These are phyloP conservation scores for Drosophila sp. DNA, from an alignment of 1,140 invertebrate genomes.

Conservation along the genomic window DNA sequence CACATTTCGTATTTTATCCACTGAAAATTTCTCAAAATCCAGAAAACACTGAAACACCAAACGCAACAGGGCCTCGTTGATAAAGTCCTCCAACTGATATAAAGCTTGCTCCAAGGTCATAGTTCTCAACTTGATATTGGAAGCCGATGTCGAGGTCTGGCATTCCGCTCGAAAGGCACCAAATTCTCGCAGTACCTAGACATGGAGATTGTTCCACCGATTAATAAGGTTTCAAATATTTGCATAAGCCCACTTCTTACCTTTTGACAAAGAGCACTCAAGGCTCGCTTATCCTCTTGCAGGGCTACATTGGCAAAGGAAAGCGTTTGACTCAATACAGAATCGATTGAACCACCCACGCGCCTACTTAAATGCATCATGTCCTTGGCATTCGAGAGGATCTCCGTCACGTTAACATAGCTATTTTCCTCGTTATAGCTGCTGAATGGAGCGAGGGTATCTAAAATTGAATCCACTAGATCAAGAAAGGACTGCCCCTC, in stretches of 20 bases:
- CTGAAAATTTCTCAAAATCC: conserved; percentile 73
- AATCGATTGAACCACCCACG: conserved; percentile 57
- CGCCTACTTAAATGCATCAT: conserved; percentile 38
- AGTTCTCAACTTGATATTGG: conserved; percentile 62
- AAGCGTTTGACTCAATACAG: conserved; percentile 66
- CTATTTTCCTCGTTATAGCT: conserved; percentile 41
- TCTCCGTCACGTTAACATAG: not conserved
- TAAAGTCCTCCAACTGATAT: conserved; percentile 69
- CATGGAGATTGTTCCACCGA: not conserved
- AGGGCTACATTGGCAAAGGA: conserved; percentile 78
- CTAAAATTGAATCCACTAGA: conserved; percentile 58
- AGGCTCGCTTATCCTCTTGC: conserved; percentile 68
- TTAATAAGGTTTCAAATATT: not conserved
- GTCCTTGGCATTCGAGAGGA: conserved; percentile 8
- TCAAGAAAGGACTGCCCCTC: conserved; percentile 58
- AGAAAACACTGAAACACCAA: conserved; percentile 72
- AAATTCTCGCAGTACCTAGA: conserved; percentile 68
- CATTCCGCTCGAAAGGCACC: conserved; percentile 68
- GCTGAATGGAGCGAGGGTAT: conserved; percentile 50
- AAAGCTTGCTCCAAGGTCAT: conserved; percentile 65
- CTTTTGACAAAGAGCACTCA: conserved; percentile 79
- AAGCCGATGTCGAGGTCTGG: conserved; percentile 5
- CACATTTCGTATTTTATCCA: conserved; percentile 68
- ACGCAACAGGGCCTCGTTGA: conserved; percentile 71
- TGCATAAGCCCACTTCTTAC: conserved; percentile 18